phyloP scores from a whole-genome alignment of 2,113 vertebrate genomes.

The Myiopsitta monachus region DNA sequence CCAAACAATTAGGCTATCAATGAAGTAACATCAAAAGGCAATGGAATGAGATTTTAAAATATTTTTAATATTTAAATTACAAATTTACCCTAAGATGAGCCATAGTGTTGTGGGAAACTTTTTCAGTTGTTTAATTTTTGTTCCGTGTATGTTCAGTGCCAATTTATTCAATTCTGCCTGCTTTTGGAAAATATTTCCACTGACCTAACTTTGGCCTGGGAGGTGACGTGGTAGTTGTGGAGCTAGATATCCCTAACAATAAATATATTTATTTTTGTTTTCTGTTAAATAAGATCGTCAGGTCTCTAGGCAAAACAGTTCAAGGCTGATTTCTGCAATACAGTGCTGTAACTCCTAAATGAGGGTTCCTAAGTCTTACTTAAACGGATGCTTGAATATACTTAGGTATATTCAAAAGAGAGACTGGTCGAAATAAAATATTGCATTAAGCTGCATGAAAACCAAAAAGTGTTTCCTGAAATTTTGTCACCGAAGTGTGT shows the following conservation, averaged over 20 bases:
- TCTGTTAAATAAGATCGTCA: slow-evolving; percentile 33
- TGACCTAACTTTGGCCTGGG: neutral
- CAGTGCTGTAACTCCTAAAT: neutral
- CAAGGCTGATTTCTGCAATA: slow-evolving; percentile 16
- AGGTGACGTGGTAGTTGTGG: neutral
- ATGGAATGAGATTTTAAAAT: neutral
- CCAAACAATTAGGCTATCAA: neutral
- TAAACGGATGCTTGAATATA: neutral
- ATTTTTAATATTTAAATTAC: neutral
- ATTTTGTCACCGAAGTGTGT: neutral
- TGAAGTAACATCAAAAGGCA: neutral
- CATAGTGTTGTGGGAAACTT: neutral
- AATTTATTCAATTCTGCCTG: neutral
- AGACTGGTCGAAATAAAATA: slow-evolving; percentile 11
- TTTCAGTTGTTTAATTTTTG: neutral
- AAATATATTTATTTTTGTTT: neutral
- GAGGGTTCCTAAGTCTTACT: neutral
- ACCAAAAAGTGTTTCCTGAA: neutral
- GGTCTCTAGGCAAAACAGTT: slow-evolving; percentile 23
- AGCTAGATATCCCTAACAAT: neutral
- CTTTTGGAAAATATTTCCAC: neutral
- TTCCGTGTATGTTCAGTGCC: neutral
- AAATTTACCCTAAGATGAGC: neutral
- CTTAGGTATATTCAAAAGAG: neutral
- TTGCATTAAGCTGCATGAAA: slow-evolving; percentile 12